Conservation (phyloP, 2,113 vertebrate genomes). For the Climacteris rufus region DNA sequence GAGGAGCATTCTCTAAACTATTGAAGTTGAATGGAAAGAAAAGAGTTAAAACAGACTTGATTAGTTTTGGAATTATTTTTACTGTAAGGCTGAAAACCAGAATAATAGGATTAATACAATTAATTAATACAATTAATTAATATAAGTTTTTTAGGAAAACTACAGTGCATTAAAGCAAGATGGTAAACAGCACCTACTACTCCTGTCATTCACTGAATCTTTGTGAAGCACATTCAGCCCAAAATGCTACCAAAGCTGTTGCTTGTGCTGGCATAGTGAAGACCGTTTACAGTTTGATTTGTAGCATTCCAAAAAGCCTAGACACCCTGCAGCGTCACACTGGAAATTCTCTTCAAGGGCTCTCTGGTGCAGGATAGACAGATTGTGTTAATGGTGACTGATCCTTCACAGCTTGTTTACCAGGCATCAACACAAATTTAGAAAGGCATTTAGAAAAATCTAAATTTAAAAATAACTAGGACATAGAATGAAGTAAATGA, state of each 20-base stretch:
- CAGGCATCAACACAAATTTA: background rate
- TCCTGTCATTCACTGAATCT: background rate
- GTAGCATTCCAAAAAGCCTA: background rate
- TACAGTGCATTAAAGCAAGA: background rate
- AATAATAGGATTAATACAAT: background rate
- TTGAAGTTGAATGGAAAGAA: background rate
- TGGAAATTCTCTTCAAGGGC: background rate
- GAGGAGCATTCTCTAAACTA: background rate
- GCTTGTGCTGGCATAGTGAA: background rate
- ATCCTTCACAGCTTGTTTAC: conserved; percentile 26
- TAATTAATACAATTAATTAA: background rate
- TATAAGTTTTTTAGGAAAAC: background rate
- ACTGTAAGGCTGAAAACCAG: background rate
- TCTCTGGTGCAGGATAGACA: conserved; percentile 12
- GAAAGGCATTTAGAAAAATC: background rate
- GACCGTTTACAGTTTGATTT: conserved; percentile 5
- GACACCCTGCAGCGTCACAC: background rate
- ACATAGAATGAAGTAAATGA: background rate
- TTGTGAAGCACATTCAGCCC: background rate
- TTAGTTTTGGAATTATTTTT: background rate
- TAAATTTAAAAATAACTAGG: background rate
- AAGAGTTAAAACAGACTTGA: background rate
- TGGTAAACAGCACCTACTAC: background rate
- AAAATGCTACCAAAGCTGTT: background rate
- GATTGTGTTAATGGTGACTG: conserved; percentile 45